A percentile compares a stretch with the other conserved stretches of the same genome.
Evolutionary conservation across 2,888 invertebrate species (phyloP).

Genomic region (Xanthorhoe designata): DNA sequence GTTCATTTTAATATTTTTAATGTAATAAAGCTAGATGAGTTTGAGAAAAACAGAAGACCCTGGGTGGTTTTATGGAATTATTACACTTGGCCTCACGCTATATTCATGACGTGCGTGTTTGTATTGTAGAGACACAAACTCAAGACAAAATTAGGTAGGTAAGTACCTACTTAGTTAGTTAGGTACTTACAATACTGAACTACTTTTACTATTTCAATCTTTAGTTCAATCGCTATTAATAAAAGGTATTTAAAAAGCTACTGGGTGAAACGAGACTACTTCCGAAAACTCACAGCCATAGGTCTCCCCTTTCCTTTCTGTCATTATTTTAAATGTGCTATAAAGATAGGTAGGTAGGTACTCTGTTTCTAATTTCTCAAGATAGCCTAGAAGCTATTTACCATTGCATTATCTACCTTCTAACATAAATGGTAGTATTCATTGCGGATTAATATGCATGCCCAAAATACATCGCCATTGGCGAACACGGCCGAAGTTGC

Average conservation of each 20-base stretch:
- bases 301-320: not conserved
- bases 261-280: not conserved
- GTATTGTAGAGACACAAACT: not conserved
- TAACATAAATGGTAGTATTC: not conserved
- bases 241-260: not conserved
- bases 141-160: not conserved
- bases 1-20: too few relatives aligned
- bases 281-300: not conserved
- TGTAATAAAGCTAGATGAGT: too few relatives aligned
- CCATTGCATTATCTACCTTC: too few relatives aligned
- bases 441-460: constrained; percentile 23
- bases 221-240: too few relatives aligned
- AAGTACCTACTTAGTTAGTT: too few relatives aligned
- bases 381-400: not conserved
- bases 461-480: constrained; percentile 51
- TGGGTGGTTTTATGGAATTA: too few relatives aligned
- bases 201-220: not conserved
- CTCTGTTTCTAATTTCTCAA: not conserved
- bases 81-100: too few relatives aligned
- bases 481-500: constrained; percentile 54
- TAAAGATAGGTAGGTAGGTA: too few relatives aligned
- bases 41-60: too few relatives aligned
- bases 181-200: not conserved
- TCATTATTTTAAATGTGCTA: too few relatives aligned
- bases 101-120: not conserved